Evolutionary conservation across 1,140 invertebrate genomes (phyloP).

Genomic region (Catajapyx aquilonaris): DNA sequence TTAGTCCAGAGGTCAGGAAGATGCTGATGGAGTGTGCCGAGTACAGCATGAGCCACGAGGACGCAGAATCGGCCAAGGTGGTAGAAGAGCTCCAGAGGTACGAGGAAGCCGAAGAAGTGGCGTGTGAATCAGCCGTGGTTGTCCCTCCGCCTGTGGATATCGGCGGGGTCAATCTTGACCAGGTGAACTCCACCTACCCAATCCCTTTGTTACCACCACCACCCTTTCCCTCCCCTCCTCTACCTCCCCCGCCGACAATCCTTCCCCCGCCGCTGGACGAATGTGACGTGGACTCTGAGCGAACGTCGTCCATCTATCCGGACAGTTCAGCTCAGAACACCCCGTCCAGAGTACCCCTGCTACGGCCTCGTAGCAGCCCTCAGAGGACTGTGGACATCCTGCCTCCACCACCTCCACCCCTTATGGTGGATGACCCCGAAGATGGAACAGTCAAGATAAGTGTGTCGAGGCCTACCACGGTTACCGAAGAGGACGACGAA

Average conservation of each 20-base stretch:
- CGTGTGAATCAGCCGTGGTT: not conserved
- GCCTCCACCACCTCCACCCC: not conserved
- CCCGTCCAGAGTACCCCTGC: constrained; percentile 44
- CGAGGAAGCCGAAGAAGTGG: constrained; percentile 8
- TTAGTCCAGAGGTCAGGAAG: constrained; percentile 10
- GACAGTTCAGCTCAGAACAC: constrained; percentile 40
- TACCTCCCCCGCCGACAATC: not conserved
- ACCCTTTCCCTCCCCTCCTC: not conserved
- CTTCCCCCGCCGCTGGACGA: not conserved
- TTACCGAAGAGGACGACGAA: no score
- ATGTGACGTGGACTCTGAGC: not conserved
- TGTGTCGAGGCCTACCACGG: constrained; percentile 21
- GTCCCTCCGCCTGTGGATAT: not conserved
- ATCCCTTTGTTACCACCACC: constrained; percentile 4
- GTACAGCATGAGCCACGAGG: constrained; percentile 17
- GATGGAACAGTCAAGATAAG: not conserved
- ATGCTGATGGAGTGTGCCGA: constrained; percentile 18
- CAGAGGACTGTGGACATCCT: not conserved
- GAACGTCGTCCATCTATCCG: not conserved
- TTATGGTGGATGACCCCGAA: not conserved
- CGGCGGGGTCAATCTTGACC: not conserved
- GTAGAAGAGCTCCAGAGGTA: constrained; percentile 17
- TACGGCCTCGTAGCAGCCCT: constrained; percentile 22
- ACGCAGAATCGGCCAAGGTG: constrained; percentile 14
- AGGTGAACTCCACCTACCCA: not conserved